These are phyloP conservation scores for Lethenteron camtschaticum DNA, from an alignment of 2,113 vertebrate genomes.

Conservation along the genomic window DNA sequence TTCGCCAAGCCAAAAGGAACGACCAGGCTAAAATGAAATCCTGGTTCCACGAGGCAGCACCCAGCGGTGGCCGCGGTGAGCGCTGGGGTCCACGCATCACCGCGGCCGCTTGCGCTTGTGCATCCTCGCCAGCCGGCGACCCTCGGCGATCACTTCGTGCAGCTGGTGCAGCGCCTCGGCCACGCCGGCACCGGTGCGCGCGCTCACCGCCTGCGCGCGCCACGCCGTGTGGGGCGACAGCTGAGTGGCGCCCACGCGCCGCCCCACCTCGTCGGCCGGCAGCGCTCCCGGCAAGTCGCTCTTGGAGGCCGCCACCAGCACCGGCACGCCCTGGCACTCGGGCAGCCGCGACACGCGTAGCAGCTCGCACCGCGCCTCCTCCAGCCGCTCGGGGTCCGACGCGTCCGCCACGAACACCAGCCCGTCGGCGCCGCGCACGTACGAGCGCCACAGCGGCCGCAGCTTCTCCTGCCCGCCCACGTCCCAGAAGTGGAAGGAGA, in stretches of 20 bases:
- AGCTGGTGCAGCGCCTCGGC: constrained; percentile 50
- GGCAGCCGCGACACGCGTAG: constrained; percentile 51
- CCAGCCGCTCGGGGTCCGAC: constrained; percentile 42
- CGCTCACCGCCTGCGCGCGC: constrained; percentile 58
- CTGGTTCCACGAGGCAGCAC: too few relatives aligned
- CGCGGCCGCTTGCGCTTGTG: constrained; percentile 28
- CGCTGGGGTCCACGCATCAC: too few relatives aligned
- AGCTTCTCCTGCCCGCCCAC: constrained; percentile 72
- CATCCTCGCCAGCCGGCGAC: constrained; percentile 40
- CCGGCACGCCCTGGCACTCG: constrained; percentile 56
- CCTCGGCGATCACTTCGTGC: constrained; percentile 60
- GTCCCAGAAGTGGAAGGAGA: constrained; percentile 67
- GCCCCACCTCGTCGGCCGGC: constrained; percentile 40
- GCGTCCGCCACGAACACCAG: constrained; percentile 70
- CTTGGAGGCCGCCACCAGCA: constrained; percentile 59
- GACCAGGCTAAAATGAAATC: too few relatives aligned
- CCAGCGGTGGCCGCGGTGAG: too few relatives aligned
- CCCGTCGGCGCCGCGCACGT: constrained; percentile 52
- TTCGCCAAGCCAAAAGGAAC: too few relatives aligned
- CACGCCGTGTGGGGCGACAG: constrained; percentile 34
- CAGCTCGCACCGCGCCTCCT: constrained; percentile 61
- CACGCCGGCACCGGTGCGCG: constrained; percentile 45
- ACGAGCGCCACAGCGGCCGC: constrained; percentile 59
- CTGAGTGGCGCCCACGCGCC: constrained; percentile 39
- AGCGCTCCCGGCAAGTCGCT: constrained; percentile 41